Evolutionary conservation across 1,140 invertebrate species (phyloP), one percentile per base, ranked within the genome.

Genomic region (Hormaphis cornu): DNA sequence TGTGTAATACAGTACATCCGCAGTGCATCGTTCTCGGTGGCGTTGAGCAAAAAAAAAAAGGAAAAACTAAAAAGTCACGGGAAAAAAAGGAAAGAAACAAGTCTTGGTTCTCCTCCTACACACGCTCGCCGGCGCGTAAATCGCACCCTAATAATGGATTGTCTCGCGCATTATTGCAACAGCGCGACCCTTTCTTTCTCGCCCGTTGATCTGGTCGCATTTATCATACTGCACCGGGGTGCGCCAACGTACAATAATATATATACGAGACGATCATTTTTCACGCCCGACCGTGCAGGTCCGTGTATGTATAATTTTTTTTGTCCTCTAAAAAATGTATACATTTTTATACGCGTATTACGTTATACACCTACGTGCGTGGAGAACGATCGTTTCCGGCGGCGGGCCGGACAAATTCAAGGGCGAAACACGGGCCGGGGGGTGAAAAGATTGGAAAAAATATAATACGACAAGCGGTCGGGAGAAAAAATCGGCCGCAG

Each of bases 131-230:
- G 42, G 24, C 7, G 40, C 59, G 59, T 35, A 48, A 66, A 66
- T 66, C 61, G 61, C 61, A 66, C 61, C 61, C 61, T 66, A 66
- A 66, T 66, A 66, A 66, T 66, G 42, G 61, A 66, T 66, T 66
- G 61, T 66, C 61, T 48, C 16, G 28, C 24, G 28, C 42, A 30
- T 66, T 66, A 66, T 66, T 66, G 28, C 44, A 22, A 20, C n/a
- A n/a, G n/a, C 35, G 18, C 42, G 61, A 30, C 61, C 61, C 61
- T 28, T 20, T 44, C 28, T 10, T n/a, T n/a, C 5, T 16, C 42
- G 5, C 42, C 14, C 30, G 61, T 66, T 46, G 58, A 63, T 63
- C 58, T 28, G 58, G 37, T 42, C 35, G 50, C 61, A 66, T 66
- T 66, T 66, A 66, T 66, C 61, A 66, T 66, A 66, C 16, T 37